Base-by-base conservation (phyloP, 2,888 invertebrate genomes). In the Mesopsocus fuscifrons region DNA sequence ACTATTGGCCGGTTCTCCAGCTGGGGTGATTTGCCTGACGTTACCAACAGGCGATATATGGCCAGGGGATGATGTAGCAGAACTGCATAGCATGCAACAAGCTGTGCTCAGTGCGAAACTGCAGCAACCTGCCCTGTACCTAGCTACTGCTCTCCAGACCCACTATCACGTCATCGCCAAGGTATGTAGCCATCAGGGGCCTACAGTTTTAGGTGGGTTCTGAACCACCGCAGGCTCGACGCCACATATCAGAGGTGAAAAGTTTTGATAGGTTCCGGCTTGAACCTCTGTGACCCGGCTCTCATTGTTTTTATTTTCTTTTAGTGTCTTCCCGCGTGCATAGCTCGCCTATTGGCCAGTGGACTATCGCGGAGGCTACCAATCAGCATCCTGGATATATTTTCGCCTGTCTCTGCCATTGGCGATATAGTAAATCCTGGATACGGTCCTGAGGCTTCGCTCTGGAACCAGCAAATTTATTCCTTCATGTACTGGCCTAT, bases 401-500 rank as follows among this genome's bases (percentile, higher is more conserved):
- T 59, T 43, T 58, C 48, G 60, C 51, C 66, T 57, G 46, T 55
- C 50, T 16, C n/a, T n/a, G n/a, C n/a, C n/a, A n/a, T n/a, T n/a
- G n/a, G n/a, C n/a, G n/a, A n/a, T n/a, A n/a, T n/a, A n/a, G n/a
- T n/a, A n/a, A n/a, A n/a, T n/a, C n/a, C n/a, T n/a, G n/a, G n/a
- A n/a, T n/a, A n/a, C n/a, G n/a, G n/a, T 57, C 46, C 53, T 59
- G 20, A 54, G 59, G 50, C 59, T 60, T 3, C 64, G 5, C 51
- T 74, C 15, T 77, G 77, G 68, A 74, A 77, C 1, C 73, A 77
- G 47, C 66, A 69, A 6, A 66, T 79, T 1, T 68, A 68, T 3
- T 65, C 67, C 32, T 69, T 73, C 0, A 61, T 79, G 43, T 78
- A 77, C 53, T 80, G 77, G 77, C 64, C 77, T 49, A 79, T 80